Evolutionary conservation across 2,797 vertebrate species (phyloP).

Genomic region (Tokudaia muenninki): DNA sequence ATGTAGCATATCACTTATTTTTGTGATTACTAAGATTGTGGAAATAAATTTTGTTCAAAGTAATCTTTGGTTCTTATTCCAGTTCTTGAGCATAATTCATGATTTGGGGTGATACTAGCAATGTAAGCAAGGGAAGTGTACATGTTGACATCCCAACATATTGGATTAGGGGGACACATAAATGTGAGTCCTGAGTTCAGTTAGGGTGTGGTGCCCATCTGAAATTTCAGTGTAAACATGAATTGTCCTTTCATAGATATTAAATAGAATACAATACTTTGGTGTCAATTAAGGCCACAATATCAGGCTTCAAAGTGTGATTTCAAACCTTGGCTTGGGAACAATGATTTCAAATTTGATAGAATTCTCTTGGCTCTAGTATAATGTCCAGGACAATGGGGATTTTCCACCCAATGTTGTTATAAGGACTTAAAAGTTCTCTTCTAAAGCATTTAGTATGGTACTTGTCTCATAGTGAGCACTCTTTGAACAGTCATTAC

Average conservation of each 20-base stretch:
- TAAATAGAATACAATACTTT: background rate
- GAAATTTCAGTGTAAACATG: background rate
- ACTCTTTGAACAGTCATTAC: background rate
- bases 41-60: conserved; percentile 17
- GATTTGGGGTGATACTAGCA: background rate
- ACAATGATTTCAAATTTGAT: background rate
- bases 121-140: background rate
- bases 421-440: background rate
- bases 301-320: background rate
- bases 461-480: background rate
- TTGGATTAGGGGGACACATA: background rate
- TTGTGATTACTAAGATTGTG: conserved; percentile 20
- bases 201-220: background rate
- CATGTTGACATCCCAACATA: background rate
- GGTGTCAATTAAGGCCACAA: background rate
- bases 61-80: background rate
- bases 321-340: background rate
- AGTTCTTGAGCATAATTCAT: background rate
- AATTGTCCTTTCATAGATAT: background rate
- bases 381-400: background rate
- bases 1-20: background rate
- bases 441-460: background rate
- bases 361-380: background rate
- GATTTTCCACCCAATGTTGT: background rate
- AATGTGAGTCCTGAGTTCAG: background rate